Evolutionary conservation across 1,140 invertebrate species (phyloP), one percentile per base, ranked within the genome.

Genomic region (Pentalonia nigronervosa): DNA sequence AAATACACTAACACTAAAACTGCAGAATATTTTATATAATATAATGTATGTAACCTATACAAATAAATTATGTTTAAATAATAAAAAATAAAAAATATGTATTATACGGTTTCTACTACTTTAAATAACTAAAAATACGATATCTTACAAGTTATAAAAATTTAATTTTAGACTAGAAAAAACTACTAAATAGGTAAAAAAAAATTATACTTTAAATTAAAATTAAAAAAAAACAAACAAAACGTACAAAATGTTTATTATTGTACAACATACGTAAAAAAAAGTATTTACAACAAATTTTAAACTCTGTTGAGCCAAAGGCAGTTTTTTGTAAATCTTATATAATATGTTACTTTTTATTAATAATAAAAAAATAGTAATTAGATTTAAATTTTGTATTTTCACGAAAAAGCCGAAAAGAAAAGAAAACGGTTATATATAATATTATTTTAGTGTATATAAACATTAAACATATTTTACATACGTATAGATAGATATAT

Each of bases 11-110:
- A 93, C 21, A 36, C 76, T 93, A 53, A 41, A 90, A 86, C 81
- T 93, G 67, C 34, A 53, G 8, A 86, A 86, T 53, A 93, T 91
- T 50, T 25, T 90, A 36, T 89, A 48, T 84, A 41, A 41, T 86
- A 84, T 93, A 92, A 48, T 56, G 34, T 83, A 53, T 84, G 48
- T 86, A 36, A 56, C 81, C 91, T 93, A 86, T 93, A 93, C 91
- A 93, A 93, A 93, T 93, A 93, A 93, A 93, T 92, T 92, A 92
- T 81, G 90, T 92, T 92, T 92, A 92, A 92, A 92, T 92, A 92
- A 92, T 93, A 92, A 92, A 91, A 91, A 83, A 92, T 84, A 86
- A 53, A 93, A 93, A 86, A 93, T 50, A 93, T 86, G 67, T 86
- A 84, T 86, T 84, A 50, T 56, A 50, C 48, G 53, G 47, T 84